Evolutionary conservation across 2,113 vertebrate species (phyloP), one percentile per base, ranked within the genome.

Genomic region (Machaerirhynchus nigripectus): DNA sequence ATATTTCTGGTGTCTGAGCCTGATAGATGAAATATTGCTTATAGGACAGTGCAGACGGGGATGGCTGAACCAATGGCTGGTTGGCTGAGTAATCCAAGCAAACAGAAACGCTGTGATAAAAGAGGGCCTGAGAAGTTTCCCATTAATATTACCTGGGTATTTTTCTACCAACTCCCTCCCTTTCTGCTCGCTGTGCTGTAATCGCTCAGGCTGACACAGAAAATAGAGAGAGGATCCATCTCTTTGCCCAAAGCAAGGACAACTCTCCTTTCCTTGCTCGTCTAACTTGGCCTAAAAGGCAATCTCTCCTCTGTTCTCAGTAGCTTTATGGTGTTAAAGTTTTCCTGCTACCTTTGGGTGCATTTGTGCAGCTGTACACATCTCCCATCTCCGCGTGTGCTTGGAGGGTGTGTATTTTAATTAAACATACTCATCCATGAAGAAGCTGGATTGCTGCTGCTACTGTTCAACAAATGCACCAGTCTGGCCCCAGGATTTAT

Each of bases 231-330:
- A 79, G 20, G 31, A 76, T 61, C 71, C 40, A 64, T 68, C 49
- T 89, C 85, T 70, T 39, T 91, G 50, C 35, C 27, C 71, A 90
- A 76, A 94, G 83, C 82, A 92, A 94, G 82, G 90, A 83, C 63
- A 80, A 3, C 50, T 69, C 49, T 73, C 57, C 21, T 52, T 53
- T 77, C 37, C 37, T 53, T 56, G 35, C 60, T 90, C 22, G 16
- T 42, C 46, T 37, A 61, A 53, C 37, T 57, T 39, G 35, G 39
- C 55, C 77, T 63, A 28, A 53, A 60, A 71, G 39, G 35, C 60
- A 82, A 70, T 56, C 11, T 87, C 20, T 35, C 30, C 71, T 44
- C 52, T 57, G 15, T 9, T 83, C 78, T 93, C 46, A 31, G 24
- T 3, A 40, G n/a, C 20, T 56, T 78, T 42, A 22, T 5, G 52